phyloP scores from a whole-genome alignment of 2,797 vertebrate species.

The Tokudaia muenninki region DNA sequence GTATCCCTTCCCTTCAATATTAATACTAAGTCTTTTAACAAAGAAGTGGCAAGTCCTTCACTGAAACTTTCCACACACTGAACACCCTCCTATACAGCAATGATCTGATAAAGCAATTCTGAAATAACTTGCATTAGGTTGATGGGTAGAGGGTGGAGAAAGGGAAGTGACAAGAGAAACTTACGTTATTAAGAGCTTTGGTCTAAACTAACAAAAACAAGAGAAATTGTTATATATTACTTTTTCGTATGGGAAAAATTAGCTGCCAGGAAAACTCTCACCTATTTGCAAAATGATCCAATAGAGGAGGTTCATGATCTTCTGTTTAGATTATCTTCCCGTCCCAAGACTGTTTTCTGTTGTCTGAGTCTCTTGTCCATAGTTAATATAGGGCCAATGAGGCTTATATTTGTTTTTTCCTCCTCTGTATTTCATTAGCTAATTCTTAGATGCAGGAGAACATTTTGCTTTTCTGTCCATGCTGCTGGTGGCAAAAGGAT shows the following conservation, averaged over 20 bases:
- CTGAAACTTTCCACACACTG: neutral
- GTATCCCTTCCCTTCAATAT: neutral
- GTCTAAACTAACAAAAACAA: neutral
- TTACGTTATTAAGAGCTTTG: neutral
- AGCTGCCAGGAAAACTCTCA: neutral
- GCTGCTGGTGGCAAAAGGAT: neutral
- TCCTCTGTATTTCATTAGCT: neutral
- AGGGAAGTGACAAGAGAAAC: neutral
- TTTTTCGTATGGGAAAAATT: neutral
- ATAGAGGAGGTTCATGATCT: neutral
- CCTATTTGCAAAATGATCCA: neutral
- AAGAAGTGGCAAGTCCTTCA: neutral
- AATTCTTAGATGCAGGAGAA: neutral
- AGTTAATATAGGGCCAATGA: neutral
- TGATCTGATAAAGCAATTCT: neutral
- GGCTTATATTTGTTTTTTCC: neutral
- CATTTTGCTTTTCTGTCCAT: neutral
- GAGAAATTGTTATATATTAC: neutral
- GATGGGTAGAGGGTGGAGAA: no score
- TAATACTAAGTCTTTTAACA: neutral
- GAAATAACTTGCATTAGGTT: neutral
- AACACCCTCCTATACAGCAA: neutral
- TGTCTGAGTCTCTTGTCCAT: neutral
- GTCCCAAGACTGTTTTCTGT: neutral
- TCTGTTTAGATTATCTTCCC: neutral